A percentile compares a stretch with the other conserved stretches of the same genome.
phyloP scores from a whole-genome alignment of 2,888 invertebrate genomes.

The Dugesia japonica region DNA sequence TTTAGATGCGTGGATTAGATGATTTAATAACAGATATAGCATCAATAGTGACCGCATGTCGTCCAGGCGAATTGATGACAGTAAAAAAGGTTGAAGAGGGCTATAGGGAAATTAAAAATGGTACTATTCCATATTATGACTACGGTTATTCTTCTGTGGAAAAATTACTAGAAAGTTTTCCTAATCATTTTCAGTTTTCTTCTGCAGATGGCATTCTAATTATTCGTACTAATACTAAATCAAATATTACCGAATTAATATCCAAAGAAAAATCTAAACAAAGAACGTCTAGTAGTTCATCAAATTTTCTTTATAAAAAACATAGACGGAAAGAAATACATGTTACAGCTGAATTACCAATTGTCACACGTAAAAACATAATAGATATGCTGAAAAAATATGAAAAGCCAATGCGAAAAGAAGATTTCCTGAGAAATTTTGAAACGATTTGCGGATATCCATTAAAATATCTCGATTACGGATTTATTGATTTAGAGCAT shows the following conservation, averaged over 20 bases:
- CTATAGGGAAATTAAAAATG: background rate
- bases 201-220: background rate
- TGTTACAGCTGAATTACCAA: background rate
- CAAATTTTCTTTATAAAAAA: background rate
- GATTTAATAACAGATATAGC: background rate
- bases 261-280: background rate
- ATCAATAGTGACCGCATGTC: background rate
- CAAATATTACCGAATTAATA: background rate
- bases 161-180: background rate
- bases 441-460: background rate
- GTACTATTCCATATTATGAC: background rate
- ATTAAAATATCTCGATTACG: constrained; percentile 3
- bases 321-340: background rate
- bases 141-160: background rate
- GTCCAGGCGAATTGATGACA: background rate
- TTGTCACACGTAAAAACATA: background rate
- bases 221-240: background rate
- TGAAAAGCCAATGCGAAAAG: background rate
- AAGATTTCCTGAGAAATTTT: background rate
- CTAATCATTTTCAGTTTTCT: background rate
- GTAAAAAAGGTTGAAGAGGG: background rate
- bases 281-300: background rate
- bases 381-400: background rate
- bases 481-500: background rate
- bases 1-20: background rate